Evolutionary conservation across 2,888 invertebrate species (phyloP), one percentile per base, ranked within the genome.

Genomic region (Deladenus siricidicola): DNA sequence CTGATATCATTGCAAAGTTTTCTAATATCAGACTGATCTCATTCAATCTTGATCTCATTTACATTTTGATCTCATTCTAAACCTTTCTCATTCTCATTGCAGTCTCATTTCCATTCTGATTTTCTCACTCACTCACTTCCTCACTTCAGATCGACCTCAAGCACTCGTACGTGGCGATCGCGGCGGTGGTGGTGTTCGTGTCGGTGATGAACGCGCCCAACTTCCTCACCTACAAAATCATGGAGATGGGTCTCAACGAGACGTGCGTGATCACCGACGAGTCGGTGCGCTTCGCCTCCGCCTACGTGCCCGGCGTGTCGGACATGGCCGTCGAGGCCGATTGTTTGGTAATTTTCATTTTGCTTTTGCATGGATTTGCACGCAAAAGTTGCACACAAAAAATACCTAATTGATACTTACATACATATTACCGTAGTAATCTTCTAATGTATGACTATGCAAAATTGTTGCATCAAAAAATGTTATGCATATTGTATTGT

Each of bases 171-270:
- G 66, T 69, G 42, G 73, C 77, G 8, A 76, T 76, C 30, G 76
- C 72, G 6, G 58, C 66, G 0, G 75, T 75, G 4, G 62, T 75
- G 10, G 55, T 69, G 26, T 63, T 66, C n/a, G 71, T 73, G 1
- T 63, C 62, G 1, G 56, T 73, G 21, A 64, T 75, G 49, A 78
- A 77, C 55, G 67, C 70, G 3, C 77, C 76, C 8, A 77, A 77
- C 62, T 78, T 76, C 52, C 52, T 75, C 14, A 76, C 75, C 29
- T 78, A 76, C 62, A 70, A 73, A 62, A 77, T 77, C 52, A 67
- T 68, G 42, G 76, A 78, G 60, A 58, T 62, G 53, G 62, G 64
- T 47, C 64, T 76, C 34, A 63, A 63, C 24, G 64, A 69, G 39
- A 69, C 69, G n/a, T 74, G 74, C 51, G 28, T 29, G n/a, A 60